These are phyloP conservation scores for Dioctria rufipes DNA, from an alignment of 2,888 invertebrate species.

Conservation along the genomic window DNA sequence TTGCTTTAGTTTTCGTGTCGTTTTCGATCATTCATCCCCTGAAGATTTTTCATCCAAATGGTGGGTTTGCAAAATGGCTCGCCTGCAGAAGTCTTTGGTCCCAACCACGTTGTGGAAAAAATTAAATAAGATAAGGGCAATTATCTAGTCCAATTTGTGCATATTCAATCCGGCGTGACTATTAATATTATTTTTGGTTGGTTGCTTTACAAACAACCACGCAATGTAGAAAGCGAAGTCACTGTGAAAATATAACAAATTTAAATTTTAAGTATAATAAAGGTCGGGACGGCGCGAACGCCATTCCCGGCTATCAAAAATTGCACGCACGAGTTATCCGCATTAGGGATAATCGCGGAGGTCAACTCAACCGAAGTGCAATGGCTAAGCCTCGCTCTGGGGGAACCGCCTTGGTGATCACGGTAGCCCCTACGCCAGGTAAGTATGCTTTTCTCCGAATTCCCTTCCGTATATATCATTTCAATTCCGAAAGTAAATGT, in stretches of 20 bases:
- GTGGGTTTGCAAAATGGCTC: no score
- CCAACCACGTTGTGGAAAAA: no score
- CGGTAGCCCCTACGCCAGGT: conserved; percentile 75
- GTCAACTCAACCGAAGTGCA: conserved; percentile 81
- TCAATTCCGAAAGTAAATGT: background rate
- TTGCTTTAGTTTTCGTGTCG: no score
- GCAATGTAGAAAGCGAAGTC: no score
- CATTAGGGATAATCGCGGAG: conserved; percentile 80
- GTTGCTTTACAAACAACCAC: no score
- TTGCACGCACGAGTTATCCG: conserved; percentile 79
- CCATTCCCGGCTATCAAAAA: conserved; percentile 76
- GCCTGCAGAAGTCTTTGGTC: no score
- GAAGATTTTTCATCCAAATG: no score
- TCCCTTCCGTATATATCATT: background rate
- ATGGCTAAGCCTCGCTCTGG: conserved; percentile 80
- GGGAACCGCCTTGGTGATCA: conserved; percentile 81
- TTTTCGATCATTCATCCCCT: no score
- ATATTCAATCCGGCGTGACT: no score
- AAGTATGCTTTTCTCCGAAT: conserved; percentile 61
- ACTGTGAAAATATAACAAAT: background rate
- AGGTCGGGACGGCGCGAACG: conserved; percentile 71
- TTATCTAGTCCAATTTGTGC: no score
- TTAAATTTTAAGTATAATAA: background rate
- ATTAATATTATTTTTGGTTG: no score
- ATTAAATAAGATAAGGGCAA: no score